Percentiles rank a stretch among this genome's conserved stretches.
phyloP scores from a whole-genome alignment of 1,140 invertebrate species.

The Cataglyphis hispanica region DNA sequence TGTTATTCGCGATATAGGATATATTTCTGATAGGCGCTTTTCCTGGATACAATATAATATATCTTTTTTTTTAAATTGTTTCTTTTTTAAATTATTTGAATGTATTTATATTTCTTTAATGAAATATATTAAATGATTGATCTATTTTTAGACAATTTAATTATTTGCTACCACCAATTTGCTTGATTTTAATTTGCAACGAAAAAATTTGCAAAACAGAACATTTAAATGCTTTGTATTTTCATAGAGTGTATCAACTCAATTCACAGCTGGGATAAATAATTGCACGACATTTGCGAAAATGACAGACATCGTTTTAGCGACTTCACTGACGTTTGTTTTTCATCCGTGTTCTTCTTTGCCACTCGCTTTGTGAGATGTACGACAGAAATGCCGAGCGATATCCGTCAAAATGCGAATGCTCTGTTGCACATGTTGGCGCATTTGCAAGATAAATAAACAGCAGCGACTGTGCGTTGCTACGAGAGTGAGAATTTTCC shows the following conservation, averaged over 20 bases:
- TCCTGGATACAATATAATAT: background rate
- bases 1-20: background rate
- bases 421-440: conserved; percentile 48
- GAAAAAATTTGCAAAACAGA: background rate
- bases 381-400: conserved; percentile 13
- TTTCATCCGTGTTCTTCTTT: conserved; percentile 29
- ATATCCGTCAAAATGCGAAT: conserved; percentile 40
- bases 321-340: conserved; percentile 23
- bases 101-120: background rate
- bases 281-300: conserved; percentile 18
- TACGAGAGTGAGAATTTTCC: conserved; percentile 39
- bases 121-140: background rate
- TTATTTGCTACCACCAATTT: background rate
- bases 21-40: background rate
- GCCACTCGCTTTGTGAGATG: conserved; percentile 26
- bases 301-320: conserved; percentile 5
- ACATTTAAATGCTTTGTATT: background rate
- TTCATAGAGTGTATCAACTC: background rate
- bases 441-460: conserved; percentile 60
- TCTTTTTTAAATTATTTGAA: background rate
- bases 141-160: background rate
- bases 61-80: background rate
- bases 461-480: background rate
- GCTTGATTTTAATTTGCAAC: background rate
- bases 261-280: background rate